Base-by-base conservation (phyloP, 53 echinoderm and acorn worm species). In the Echinarachnius parma region DNA sequence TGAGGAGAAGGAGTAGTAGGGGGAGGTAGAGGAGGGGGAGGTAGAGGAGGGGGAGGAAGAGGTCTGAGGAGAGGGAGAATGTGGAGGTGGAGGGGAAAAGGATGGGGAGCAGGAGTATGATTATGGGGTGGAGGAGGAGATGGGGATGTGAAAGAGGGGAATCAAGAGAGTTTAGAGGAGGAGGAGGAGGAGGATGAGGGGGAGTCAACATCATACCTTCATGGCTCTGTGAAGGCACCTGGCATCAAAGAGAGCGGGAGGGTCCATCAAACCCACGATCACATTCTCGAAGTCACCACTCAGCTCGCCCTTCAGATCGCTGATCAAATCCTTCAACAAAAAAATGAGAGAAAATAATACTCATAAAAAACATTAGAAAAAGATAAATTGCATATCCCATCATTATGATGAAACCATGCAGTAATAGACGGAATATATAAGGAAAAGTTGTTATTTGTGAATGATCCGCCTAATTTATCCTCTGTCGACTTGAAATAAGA, bases 261-360 rank as follows among this genome's bases (percentile, higher is more conserved):
- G 57, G 25, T 83, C 77, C 66, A 83, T 65, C 33, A 83, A 23
- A 0, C 61, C 84, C 9, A 84, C 23, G 10, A 84, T 78, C 3
- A 61, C 63, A 62, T 84, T 63, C 61, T 84, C 84, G 31, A 78
- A 79, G 45, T 80, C 56, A 28, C 80, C 80, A 14, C 80, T 44
- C 5, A 85, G 80, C 60, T 85, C 86, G 8, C 79, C 75, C 59
- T 85, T 85, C 48, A 85, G 61, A 15, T 85, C 86, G 9, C 22
- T 11, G 11, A 85, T 58, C 20, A 85, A 59, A 59, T 85, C 86
- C 86, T 85, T 10, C 8, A 9, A 26, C 11, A 33, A 1, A 14
- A 50, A 19, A 50, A 50, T 9, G 34, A 65, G n/a, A 27, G 3
- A 44, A n/a, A n/a, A 61, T 18, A 61, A 33, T 42, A 9, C n/a